Percentiles rank a stretch among this genome's conserved stretches.
Conservation (phyloP, 2,888 invertebrate species). For the Smittia sp. region DNA sequence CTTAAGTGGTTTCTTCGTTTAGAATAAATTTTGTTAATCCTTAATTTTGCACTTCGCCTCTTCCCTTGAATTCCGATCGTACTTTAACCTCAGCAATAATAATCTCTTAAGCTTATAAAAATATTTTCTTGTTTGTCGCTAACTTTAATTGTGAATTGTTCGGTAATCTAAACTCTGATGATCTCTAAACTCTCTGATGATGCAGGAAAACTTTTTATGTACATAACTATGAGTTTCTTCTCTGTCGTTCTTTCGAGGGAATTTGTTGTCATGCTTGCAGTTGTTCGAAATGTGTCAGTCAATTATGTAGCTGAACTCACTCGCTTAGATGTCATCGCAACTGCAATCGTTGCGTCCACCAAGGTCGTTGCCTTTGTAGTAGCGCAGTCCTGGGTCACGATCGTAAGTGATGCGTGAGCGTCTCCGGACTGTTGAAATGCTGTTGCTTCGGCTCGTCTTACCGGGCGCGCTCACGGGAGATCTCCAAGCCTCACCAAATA, state of each 20-base stretch:
- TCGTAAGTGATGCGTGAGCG: slow-evolving; percentile 40
- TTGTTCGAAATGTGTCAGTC: neutral
- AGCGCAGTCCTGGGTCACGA: slow-evolving; percentile 43
- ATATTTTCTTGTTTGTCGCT: neutral
- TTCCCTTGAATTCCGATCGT: neutral
- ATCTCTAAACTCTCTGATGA: neutral
- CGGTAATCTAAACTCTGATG: neutral
- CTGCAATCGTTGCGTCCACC: slow-evolving; percentile 43
- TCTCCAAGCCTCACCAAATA: slow-evolving; percentile 63
- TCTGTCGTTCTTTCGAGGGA: slow-evolving; percentile 1
- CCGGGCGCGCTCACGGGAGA: slow-evolving; percentile 54
- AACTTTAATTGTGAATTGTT: neutral
- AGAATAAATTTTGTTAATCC: slow-evolving; percentile 11
- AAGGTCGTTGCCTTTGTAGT: slow-evolving; percentile 41
- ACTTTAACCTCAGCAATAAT: neutral
- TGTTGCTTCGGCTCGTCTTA: slow-evolving; percentile 47
- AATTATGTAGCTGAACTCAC: neutral
- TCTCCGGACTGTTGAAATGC: slow-evolving; percentile 50
- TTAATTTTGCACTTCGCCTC: slow-evolving; percentile 17
- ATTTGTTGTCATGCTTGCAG: neutral
- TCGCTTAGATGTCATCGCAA: slow-evolving; percentile 43
- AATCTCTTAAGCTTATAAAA: slow-evolving; percentile 4
- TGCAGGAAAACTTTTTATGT: neutral
- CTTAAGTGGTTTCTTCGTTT: neutral
- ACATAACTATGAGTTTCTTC: neutral